Evolutionary conservation across 2,888 invertebrate species (phyloP).

Genomic region (Platynereis dumerilii): DNA sequence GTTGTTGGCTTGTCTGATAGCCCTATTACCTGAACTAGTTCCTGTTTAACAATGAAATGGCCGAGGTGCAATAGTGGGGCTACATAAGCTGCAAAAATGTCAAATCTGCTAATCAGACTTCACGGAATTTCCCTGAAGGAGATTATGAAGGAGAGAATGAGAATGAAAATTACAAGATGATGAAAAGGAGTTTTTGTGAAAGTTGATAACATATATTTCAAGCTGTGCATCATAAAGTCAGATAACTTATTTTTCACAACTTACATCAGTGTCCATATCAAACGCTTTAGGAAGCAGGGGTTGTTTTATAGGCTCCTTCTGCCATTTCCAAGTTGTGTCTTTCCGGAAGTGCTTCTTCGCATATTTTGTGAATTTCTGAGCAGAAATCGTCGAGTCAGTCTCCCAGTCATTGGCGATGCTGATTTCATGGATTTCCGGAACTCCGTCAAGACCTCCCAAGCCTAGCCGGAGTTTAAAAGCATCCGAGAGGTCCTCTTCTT

Average conservation of each 20-base stretch:
- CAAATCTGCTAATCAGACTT: no score
- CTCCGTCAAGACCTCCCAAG: conserved; percentile 22
- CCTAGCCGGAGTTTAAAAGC: conserved; percentile 40
- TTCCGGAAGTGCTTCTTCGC: conserved; percentile 32
- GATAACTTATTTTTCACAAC: neutral
- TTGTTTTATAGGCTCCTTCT: conserved; percentile 30
- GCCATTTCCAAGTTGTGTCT: conserved; percentile 17
- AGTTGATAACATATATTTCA: no score
- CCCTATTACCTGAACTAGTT: no score
- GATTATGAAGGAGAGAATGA: no score
- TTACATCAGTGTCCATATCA: conserved; percentile 24
- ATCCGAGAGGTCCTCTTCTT: conserved; percentile 37
- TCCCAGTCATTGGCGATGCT: conserved; percentile 29
- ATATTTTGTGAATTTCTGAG: conserved; percentile 28
- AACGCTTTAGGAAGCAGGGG: conserved; percentile 28
- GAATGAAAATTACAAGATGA: no score
- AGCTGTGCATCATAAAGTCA: no score
- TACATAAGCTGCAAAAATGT: no score
- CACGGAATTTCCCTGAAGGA: no score
- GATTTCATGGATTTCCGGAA: conserved; percentile 28
- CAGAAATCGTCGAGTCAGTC: conserved; percentile 27
- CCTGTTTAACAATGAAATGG: no score
- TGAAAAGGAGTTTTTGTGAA: no score
- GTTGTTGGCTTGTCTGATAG: no score
- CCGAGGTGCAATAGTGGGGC: no score